Conservation (phyloP, 2,888 invertebrate genomes). For the Metellina segmentata region DNA sequence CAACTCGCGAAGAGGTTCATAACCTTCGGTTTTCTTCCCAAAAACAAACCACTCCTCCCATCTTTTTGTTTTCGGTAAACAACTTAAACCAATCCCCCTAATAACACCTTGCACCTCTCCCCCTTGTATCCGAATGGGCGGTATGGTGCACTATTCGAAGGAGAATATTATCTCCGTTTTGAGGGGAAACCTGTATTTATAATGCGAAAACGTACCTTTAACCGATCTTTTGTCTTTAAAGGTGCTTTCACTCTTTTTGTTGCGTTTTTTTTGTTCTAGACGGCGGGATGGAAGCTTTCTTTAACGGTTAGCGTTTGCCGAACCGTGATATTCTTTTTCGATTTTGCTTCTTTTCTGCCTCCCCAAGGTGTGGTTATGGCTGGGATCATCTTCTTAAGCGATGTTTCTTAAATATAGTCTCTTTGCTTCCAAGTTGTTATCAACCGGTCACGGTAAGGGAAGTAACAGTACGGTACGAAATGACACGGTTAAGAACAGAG, state of each 20-base stretch:
- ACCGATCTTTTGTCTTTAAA: slow-evolving; percentile 26
- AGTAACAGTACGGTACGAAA: neutral
- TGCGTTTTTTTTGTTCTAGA: neutral
- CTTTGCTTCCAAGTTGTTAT: slow-evolving; percentile 16
- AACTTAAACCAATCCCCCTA: slow-evolving; percentile 28
- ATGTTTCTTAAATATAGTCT: slow-evolving; percentile 8
- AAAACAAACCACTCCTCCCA: neutral
- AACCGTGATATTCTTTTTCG: neutral
- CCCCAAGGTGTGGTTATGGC: slow-evolving; percentile 15
- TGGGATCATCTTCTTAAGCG: neutral
- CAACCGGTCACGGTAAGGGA: neutral
- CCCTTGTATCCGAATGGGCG: neutral
- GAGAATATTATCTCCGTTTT: slow-evolving; percentile 29
- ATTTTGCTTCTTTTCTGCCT: neutral
- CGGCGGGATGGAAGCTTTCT: neutral
- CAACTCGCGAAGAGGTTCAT: neutral
- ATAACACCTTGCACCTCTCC: slow-evolving; percentile 2
- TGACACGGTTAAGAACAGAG: neutral
- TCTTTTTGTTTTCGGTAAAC: slow-evolving; percentile 22
- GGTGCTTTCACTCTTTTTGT: neutral
- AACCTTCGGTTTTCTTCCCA: neutral
- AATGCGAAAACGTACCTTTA: neutral
- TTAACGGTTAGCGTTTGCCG: neutral
- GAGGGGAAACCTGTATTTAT: slow-evolving; percentile 15
- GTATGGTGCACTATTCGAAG: neutral